These are phyloP conservation scores for Myiotriccus ornatus DNA, from an alignment of 2,797 vertebrate genomes.

Conservation along the genomic window DNA sequence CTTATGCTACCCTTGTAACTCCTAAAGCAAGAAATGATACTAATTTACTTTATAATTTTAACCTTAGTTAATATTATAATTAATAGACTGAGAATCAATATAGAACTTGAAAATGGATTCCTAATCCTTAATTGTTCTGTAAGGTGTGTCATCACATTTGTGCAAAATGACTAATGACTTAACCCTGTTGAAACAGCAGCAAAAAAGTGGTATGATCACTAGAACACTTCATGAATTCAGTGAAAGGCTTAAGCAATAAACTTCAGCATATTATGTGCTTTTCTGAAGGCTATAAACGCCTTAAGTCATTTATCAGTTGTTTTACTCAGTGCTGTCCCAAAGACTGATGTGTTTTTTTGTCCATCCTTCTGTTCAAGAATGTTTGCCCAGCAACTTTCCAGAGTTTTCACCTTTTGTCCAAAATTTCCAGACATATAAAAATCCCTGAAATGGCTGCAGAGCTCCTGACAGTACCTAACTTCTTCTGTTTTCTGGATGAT, in stretches of 20 bases:
- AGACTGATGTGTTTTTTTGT: neutral
- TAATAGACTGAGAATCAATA: neutral
- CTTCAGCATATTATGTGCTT: rapidly evolving
- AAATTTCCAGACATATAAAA: neutral
- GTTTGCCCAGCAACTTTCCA: neutral
- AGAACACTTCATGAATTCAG: neutral
- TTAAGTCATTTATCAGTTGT: neutral
- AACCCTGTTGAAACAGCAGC: neutral
- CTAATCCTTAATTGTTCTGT: neutral
- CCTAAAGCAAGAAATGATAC: neutral
- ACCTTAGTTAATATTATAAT: neutral
- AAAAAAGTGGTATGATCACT: neutral
- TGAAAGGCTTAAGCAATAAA: neutral
- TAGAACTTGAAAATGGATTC: neutral
- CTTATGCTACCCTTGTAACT: neutral
- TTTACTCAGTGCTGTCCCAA: neutral
- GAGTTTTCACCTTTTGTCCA: neutral
- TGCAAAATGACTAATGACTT: neutral
- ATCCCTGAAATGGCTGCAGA: neutral
- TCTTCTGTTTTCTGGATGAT: neutral
- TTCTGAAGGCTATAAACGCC: neutral
- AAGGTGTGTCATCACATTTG: neutral
- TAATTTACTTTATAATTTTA: neutral
- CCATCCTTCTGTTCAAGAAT: neutral
- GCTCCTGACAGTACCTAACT: neutral